Evolutionary conservation across 1,140 invertebrate species (phyloP), one percentile per base, ranked within the genome.

Genomic region (Thaumatotibia leucotreta): DNA sequence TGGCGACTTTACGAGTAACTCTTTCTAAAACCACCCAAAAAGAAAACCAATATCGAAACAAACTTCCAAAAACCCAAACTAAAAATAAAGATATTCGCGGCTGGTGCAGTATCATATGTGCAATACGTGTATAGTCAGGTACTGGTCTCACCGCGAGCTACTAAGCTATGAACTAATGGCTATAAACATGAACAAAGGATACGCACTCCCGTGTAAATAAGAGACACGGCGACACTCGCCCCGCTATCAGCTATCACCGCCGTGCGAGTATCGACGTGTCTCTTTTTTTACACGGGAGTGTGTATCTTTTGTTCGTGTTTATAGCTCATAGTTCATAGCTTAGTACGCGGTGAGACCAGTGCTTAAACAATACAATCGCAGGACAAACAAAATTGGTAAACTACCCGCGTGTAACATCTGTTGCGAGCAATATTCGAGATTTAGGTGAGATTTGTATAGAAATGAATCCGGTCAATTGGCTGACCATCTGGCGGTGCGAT

Each of bases 391-490:
- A 45, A 63, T 63, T 63, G 61, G 17, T 39, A 35, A 63, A 63
- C 61, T 39, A 63, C 35, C 23, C 9, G 9, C 33, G 61, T 70
- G 66, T 50, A 81, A 79, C 81, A 83, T 78, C 79, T 83, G 81
- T 75, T 70, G 62, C 65, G 50, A 64, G 61, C 72, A 75, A 75
- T 77, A 79, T 77, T 70, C 64, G 67, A 64, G 75, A 68, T 78
- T 81, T 78, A 80, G 71, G 73, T 74, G 80, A 72, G 72, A 75
- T 79, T 73, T 69, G 72, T 75, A 73, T 67, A 67, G 69, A 67
- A 74, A 72, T 65, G 39, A 69, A 73, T 77, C 66, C 72, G 76
- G 76, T 78, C 82, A 82, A 84, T 84, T 76, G 79, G 65, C 73
- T 75, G 79, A 72, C 78, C 82, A 84, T 84, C 79, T 84, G 82